Conservation (phyloP, 2,113 vertebrate genomes). For the Trochalopteron elliotii region DNA sequence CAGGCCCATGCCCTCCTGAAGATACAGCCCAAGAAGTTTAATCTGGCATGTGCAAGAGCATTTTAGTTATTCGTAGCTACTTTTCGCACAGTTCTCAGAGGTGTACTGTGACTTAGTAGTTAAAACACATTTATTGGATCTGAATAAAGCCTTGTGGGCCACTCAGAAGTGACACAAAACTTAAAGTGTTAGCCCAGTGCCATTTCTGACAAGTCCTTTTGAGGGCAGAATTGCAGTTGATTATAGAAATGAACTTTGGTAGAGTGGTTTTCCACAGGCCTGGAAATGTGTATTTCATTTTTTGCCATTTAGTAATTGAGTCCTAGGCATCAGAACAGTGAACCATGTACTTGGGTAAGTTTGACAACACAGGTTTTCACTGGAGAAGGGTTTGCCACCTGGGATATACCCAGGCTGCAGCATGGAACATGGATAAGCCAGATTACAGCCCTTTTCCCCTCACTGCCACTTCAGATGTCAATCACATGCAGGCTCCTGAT, state of each 20-base stretch:
- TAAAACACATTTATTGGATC: not conserved
- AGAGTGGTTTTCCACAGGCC: not conserved
- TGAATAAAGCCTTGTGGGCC: not conserved
- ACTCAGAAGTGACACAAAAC: not conserved
- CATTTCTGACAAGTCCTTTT: not conserved
- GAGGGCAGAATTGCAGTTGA: not conserved
- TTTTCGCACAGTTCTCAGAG: not conserved
- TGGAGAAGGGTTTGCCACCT: not conserved
- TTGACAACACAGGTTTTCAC: not conserved
- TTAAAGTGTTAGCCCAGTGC: not conserved
- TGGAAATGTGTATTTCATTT: not conserved
- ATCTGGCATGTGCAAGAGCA: not conserved
- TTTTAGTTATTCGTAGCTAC: not conserved
- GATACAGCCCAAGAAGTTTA: not conserved
- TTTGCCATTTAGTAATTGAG: not conserved
- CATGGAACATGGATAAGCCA: not conserved
- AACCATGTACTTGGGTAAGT: not conserved
- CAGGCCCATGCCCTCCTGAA: not conserved
- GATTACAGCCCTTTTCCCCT: not conserved
- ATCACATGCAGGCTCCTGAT: not conserved
- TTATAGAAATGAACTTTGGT: not conserved
- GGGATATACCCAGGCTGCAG: not conserved
- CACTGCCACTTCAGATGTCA: not conserved
- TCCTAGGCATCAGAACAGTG: not conserved
- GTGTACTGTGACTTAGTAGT: fast-evolving